Evolutionary conservation across 1,140 invertebrate species (phyloP).

Genomic region (Apis laboriosa): DNA sequence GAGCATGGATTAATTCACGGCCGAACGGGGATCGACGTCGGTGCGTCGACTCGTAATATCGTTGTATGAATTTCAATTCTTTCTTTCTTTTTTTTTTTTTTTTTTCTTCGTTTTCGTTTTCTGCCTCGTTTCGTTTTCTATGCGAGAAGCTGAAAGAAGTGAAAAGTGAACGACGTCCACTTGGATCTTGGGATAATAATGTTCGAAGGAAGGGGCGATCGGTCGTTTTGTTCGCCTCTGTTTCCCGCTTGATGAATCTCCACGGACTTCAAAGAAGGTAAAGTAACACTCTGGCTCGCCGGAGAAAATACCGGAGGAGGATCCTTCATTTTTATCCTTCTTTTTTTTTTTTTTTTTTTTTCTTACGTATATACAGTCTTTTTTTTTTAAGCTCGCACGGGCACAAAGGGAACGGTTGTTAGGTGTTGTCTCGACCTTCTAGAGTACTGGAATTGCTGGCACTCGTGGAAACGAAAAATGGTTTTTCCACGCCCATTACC

Average conservation of each 20-base stretch:
- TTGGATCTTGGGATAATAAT: constrained; percentile 40
- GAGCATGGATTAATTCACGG: constrained; percentile 11
- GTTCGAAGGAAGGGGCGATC: not conserved
- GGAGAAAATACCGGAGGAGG: constrained; percentile 23
- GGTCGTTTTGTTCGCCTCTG: constrained; percentile 31
- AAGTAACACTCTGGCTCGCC: constrained; percentile 6
- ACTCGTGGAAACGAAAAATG: constrained; percentile 18
- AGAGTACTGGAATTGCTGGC: constrained; percentile 43
- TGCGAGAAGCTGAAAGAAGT: not conserved
- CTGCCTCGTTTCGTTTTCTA: not conserved
- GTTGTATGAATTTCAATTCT: not conserved
- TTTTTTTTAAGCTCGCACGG: not conserved
- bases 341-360: not conserved
- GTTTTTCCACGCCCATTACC: not conserved
- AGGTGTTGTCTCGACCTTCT: not conserved
- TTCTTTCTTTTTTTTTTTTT: not conserved
- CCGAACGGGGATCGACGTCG: not conserved
- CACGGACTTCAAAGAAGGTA: constrained; percentile 43
- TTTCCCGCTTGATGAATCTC: constrained; percentile 35
- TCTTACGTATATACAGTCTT: not conserved
- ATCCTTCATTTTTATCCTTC: not conserved
- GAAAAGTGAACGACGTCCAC: constrained; percentile 11
- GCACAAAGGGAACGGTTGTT: not conserved
- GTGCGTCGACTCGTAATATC: not conserved
- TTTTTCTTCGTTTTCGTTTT: not conserved